phyloP scores from a whole-genome alignment of 2,888 invertebrate genomes.

The Mongoloraphidia duomilia region DNA sequence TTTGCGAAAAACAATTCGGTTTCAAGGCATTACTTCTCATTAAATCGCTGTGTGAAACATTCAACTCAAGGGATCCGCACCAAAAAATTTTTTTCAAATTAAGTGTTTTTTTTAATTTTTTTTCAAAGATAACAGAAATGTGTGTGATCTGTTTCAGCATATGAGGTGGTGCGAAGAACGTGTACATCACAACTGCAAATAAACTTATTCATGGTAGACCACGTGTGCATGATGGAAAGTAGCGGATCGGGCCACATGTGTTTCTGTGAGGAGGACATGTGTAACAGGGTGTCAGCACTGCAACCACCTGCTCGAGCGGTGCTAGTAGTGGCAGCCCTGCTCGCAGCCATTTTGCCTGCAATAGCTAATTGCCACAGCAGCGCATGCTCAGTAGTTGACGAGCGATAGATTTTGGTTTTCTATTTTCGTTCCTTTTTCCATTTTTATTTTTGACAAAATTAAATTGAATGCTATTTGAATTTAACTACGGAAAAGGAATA shows the following conservation, averaged over 20 bases:
- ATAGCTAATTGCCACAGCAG: constrained; percentile 1
- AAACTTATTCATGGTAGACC: constrained; percentile 94
- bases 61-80: neutral
- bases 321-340: constrained; percentile 2
- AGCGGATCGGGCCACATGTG: constrained; percentile 96
- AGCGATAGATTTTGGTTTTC: too few relatives aligned
- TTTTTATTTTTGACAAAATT: too few relatives aligned
- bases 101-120: neutral
- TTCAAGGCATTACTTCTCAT: too few relatives aligned
- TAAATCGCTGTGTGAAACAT: too few relatives aligned
- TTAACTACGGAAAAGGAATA: too few relatives aligned
- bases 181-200: constrained; percentile 89
- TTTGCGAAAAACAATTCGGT: too few relatives aligned
- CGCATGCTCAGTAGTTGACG: neutral
- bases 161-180: constrained; percentile 80
- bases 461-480: too few relatives aligned
- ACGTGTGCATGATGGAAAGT: constrained; percentile 98
- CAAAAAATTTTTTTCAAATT: neutral
- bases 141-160: constrained; percentile 46
- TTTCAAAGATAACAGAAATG: neutral
- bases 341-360: constrained; percentile 3
- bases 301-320: constrained; percentile 1
- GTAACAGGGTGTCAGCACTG: constrained; percentile 44
- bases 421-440: too few relatives aligned
- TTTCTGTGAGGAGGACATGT: constrained; percentile 96